Evolutionary conservation across 2,797 vertebrate species (phyloP).

Genomic region (Crocodylus rhombifer): DNA sequence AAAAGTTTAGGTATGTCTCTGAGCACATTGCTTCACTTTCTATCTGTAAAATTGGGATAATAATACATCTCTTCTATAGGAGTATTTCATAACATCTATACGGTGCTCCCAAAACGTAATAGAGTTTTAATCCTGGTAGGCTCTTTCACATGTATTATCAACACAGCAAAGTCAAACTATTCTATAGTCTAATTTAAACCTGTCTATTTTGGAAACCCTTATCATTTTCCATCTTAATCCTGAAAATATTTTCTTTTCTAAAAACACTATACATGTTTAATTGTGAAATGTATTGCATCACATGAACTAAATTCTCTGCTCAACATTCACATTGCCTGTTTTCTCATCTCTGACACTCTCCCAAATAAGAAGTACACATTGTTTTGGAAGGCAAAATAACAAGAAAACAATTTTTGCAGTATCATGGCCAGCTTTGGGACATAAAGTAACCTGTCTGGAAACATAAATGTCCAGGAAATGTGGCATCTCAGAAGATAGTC

Average conservation of each 20-base stretch:
- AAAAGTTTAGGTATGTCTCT: neutral
- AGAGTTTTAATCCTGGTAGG: too few relatives aligned
- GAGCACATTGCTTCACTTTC: neutral
- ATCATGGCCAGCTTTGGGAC: too few relatives aligned
- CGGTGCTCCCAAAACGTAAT: neutral
- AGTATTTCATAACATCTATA: neutral
- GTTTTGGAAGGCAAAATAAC: too few relatives aligned
- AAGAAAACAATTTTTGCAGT: too few relatives aligned
- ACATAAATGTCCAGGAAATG: too few relatives aligned
- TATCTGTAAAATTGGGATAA: neutral
- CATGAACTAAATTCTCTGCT: neutral
- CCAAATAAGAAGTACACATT: too few relatives aligned
- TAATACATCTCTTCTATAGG: neutral
- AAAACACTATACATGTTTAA: neutral
- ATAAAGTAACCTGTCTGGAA: too few relatives aligned
- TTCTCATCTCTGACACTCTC: too few relatives aligned
- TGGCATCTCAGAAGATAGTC: too few relatives aligned
- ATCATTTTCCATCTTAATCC: neutral
- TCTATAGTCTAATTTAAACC: neutral
- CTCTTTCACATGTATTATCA: neutral
- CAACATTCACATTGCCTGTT: neutral
- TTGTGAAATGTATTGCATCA: neutral
- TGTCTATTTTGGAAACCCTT: neutral
- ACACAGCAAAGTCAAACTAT: neutral
- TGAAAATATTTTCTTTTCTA: neutral